Conservation (phyloP, 2,113 vertebrate genomes). For the Benthochromis sp. region DNA sequence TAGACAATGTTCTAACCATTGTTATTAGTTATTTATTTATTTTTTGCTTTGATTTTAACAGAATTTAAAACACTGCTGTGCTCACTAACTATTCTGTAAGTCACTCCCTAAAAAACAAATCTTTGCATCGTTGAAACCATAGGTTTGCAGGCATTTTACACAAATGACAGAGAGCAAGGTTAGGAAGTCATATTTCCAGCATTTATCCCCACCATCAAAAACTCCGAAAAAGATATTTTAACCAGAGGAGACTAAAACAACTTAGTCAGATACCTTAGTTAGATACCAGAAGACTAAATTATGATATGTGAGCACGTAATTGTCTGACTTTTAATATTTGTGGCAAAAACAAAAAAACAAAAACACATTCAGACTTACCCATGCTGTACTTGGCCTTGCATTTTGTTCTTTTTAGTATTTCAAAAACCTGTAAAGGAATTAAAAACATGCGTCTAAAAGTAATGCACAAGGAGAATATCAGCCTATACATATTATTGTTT, state of each 20-base stretch:
- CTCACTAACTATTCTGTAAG: not conserved
- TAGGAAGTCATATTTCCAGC: not conserved
- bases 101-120: not conserved
- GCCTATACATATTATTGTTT: not conserved
- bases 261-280: not conserved
- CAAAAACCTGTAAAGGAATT: slow-evolving; percentile 78
- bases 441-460: not conserved
- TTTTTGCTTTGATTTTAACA: not conserved
- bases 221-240: not conserved
- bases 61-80: not conserved
- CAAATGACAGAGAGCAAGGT: not conserved
- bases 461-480: not conserved
- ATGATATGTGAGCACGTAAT: not conserved
- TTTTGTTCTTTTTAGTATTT: slow-evolving; percentile 91
- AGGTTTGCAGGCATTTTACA: not conserved
- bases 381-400: slow-evolving; percentile 95
- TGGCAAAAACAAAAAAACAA: not conserved
- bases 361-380: slow-evolving; percentile 74
- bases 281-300: not conserved
- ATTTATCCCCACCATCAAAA: not conserved
- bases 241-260: not conserved
- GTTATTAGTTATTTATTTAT: not conserved
- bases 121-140: not conserved
- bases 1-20: not conserved
- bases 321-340: not conserved